Evolutionary conservation across 2,888 invertebrate genomes (phyloP), one percentile per base, ranked within the genome.

Genomic region (Agrochola lychnidis): DNA sequence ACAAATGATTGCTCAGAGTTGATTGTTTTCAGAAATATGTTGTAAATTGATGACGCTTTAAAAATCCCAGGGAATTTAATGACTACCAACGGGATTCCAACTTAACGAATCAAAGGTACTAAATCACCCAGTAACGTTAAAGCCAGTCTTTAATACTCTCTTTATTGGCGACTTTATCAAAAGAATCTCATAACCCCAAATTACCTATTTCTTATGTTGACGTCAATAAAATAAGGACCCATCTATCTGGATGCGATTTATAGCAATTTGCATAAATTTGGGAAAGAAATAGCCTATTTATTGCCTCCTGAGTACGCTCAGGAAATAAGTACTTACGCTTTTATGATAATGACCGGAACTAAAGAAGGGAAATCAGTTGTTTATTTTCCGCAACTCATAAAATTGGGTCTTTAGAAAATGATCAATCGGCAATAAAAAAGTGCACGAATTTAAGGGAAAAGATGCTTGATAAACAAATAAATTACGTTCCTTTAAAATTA

Each of bases 181-280:
- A 83, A 73, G 57, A 79, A 81, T 69, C 80, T 79, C 80, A 84
- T 84, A 79, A 61, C n/a, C 40, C 53, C 45, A 80, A 83, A 83
- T 83, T 64, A 83, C 78, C 73, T 57, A 84, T 87, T 83, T 79
- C 73, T 71, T 70, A 73, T 70, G 70, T 79, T 77, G 77, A 80
- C 73, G 76, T 73, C 78, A 77, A 76, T 82, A 77, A 87, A 87
- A 72, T 82, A 76, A 69, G 61, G 59, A n/a, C 30, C 61, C 68
- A 71, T 75, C 73, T 76, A 85, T 82, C 59, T 73, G 22, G 61
- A 79, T 80, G 61, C 79, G 69, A 83, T 83, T 85, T 85, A 78
- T 81, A 76, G 72, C 78, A 72, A 87, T 87, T 86, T 82, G 64
- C 88, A 87, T 86, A 85, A 78, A 80, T 85, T 85, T 79, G 19